These are phyloP conservation scores for Phrynosoma platyrhinos DNA, from an alignment of 2,113 vertebrate genomes.

Conservation along the genomic window DNA sequence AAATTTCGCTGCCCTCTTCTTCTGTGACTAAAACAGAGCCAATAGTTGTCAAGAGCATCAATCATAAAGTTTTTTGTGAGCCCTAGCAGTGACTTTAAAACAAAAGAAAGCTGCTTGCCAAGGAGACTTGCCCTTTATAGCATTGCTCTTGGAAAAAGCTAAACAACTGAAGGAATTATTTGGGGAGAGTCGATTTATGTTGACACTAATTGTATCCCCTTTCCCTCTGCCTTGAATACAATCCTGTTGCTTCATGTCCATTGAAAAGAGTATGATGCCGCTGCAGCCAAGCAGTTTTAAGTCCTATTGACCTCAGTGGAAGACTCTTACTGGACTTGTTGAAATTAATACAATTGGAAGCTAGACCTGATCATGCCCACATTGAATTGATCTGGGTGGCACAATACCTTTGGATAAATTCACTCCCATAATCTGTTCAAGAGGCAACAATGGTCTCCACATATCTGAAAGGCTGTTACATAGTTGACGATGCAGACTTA, in stretches of 20 bases:
- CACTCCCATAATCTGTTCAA: neutral
- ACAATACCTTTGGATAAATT: neutral
- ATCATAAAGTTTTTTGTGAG: constrained; percentile 26
- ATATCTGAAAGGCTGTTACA: neutral
- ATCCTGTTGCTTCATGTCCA: constrained; percentile 23
- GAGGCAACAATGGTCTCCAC: neutral
- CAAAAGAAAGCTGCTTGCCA: constrained; percentile 34
- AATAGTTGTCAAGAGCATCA: constrained; percentile 25
- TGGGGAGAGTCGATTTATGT: constrained; percentile 26
- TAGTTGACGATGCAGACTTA: neutral
- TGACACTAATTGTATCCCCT: constrained; percentile 27
- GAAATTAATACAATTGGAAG: neutral
- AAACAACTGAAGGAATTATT: constrained; percentile 40
- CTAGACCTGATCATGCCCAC: neutral
- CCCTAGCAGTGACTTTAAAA: constrained; percentile 8
- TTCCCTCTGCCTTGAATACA: constrained; percentile 9
- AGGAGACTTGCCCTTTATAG: constrained; percentile 29
- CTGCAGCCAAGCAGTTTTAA: neutral
- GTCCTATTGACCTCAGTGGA: constrained; percentile 8
- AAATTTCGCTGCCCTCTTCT: neutral
- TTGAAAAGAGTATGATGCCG: constrained; percentile 5
- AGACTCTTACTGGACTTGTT: neutral
- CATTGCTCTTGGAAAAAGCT: constrained; percentile 25
- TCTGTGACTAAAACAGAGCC: constrained; percentile 13
- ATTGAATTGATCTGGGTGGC: neutral